Evolutionary conservation across 2,797 vertebrate species (phyloP).

Genomic region (Ctenosaura bakeri): DNA sequence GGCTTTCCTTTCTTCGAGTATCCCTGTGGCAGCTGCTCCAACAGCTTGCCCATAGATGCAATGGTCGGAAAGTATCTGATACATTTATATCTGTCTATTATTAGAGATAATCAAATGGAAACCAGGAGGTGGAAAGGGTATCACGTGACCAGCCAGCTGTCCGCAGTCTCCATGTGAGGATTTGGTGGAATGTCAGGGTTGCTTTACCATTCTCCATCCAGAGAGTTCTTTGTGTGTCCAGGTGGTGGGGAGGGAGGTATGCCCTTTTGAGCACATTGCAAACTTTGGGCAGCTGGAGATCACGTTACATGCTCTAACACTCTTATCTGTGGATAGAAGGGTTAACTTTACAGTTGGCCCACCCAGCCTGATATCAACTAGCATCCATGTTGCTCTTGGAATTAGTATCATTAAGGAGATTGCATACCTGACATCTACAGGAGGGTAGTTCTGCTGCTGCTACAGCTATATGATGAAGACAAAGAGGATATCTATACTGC

Average conservation of each 20-base stretch:
- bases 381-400: not conserved
- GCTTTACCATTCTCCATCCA: not conserved
- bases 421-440: not conserved
- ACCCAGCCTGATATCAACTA: not conserved
- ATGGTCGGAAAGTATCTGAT: conserved; percentile 39
- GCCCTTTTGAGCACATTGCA: too few relatives aligned
- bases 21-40: conserved; percentile 14
- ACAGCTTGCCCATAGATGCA: not conserved
- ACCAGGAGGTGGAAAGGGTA: not conserved
- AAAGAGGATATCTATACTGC: too few relatives aligned
- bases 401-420: not conserved
- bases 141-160: not conserved
- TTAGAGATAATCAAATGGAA: conserved; percentile 46
- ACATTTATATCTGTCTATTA: conserved; percentile 43
- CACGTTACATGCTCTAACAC: not conserved
- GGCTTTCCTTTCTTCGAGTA: rapidly evolving
- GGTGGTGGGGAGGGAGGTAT: not conserved
- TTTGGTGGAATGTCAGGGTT: not conserved
- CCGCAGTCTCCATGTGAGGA: not conserved
- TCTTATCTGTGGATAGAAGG: not conserved
- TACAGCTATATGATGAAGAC: too few relatives aligned
- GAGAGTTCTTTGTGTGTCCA: not conserved
- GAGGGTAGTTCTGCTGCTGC: not conserved
- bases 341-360: not conserved
- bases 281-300: not conserved